Conservation (phyloP, 2,888 invertebrate genomes). For the Tetrapedia diversipes region DNA sequence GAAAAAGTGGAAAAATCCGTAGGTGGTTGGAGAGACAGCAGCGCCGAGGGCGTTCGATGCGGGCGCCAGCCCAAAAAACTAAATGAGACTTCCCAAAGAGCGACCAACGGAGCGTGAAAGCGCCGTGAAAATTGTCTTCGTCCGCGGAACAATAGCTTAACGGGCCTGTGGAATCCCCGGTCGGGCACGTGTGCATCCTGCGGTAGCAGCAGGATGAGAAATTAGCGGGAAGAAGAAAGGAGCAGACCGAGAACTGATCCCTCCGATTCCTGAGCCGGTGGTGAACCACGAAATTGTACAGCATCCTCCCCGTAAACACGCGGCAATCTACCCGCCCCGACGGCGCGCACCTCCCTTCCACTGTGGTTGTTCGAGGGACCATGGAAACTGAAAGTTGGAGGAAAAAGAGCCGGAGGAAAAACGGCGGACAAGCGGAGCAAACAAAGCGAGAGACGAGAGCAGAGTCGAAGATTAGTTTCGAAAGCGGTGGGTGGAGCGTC, state of each 20-base stretch:
- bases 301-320: background rate
- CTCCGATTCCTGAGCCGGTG: background rate
- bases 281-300: constrained; percentile 6
- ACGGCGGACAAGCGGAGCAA: constrained; percentile 3
- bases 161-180: background rate
- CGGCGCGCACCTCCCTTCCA: too few species aligned
- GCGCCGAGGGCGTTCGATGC: constrained; percentile 33
- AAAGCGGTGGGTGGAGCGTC: constrained; percentile 54
- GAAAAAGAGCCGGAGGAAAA: background rate
- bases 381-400: background rate
- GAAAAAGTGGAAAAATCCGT: background rate
- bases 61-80: constrained; percentile 35
- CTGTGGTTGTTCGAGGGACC: background rate
- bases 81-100: constrained; percentile 42
- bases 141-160: constrained; percentile 34
- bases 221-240: constrained; percentile 3
- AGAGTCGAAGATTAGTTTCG: constrained; percentile 65
- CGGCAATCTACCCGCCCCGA: background rate
- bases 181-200: background rate
- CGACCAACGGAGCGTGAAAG: constrained; percentile 29
- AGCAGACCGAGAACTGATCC: background rate
- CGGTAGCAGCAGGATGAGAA: background rate
- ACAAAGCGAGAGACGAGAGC: constrained; percentile 15
- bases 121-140: constrained; percentile 50
- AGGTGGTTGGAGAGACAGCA: constrained; percentile 1